Evolutionary conservation across 37 sponge, comb jelly and placozoan species (phyloP), one percentile per base, ranked within the genome.

Genomic region (Oscarella lobularis): DNA sequence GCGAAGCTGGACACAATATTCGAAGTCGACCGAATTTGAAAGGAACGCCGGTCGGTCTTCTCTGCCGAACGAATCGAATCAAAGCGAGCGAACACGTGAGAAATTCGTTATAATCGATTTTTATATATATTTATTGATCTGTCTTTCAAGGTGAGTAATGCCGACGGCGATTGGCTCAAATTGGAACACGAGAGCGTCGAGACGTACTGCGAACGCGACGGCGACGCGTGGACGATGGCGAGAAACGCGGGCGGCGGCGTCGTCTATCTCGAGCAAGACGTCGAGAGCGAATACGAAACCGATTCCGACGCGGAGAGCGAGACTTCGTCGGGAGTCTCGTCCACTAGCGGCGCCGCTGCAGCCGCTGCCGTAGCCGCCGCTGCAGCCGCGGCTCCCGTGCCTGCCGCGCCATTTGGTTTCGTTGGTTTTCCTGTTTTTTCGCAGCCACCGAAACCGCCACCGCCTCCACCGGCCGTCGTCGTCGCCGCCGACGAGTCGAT

Each of bases 1-100:
- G 98, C 1, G 38, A 83, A 3, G 91, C 91, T 0, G 98, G 98
- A 0, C 98, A 96, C 85, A 87, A 90, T 75, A 70, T 96, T 41
- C 83, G 98, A 1, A 81, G 85, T 37, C 75, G 78, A 35, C 88
- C 93, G 31, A 82, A 78, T 74, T 66, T 81, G 67, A 81, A 73
- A 41, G 83, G 83, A 0, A 81, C 87, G 0, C 93, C 98, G 1
- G 69, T 92, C 5, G 98, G 98, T 1, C 35, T 89, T 4, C 80
- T 96, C 40, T 48, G 60, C 20, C 60, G 60, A 27, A 48, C 60
- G 20, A 48, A 48, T 20, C 60, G 60, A 48, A 48, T 48, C 60
- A 48, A 48, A 48, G 60, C 60, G 60, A 27, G 9, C 14, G 20
- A 9, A 27, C 60, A 48, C 60, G 60, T 20, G 60, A 48, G n/a